A percentile compares a stretch with the other conserved stretches of the same genome.
Evolutionary conservation across 2,797 vertebrate species (phyloP).

Genomic region (Notolabrus celidotus): DNA sequence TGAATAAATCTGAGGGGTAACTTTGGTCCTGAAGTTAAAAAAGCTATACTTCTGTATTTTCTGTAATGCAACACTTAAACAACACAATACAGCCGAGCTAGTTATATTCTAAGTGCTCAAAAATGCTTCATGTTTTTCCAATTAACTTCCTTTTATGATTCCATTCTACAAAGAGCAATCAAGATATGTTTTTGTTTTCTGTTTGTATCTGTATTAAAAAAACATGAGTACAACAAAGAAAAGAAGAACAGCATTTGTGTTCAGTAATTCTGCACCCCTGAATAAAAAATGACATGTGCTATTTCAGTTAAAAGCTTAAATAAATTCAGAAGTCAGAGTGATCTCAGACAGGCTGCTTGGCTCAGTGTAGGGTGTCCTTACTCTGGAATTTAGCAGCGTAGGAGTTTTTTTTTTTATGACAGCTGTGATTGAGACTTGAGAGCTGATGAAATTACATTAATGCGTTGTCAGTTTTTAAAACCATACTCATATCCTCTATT

Average conservation of each 20-base stretch:
- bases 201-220: slow-evolving; percentile 17
- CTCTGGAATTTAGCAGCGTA: slow-evolving; percentile 37
- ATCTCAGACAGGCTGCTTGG: slow-evolving; percentile 51
- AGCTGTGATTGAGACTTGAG: slow-evolving; percentile 58
- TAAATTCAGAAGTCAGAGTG: slow-evolving; percentile 48
- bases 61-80: too few species aligned
- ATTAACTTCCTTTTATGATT: slow-evolving; percentile 3
- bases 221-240: slow-evolving; percentile 22
- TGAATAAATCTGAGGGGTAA: background rate
- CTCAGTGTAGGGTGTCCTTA: slow-evolving; percentile 46
- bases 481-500: slow-evolving; percentile 24
- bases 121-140: background rate
- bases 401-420: slow-evolving; percentile 50
- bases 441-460: slow-evolving; percentile 66
- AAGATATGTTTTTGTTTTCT: slow-evolving; percentile 8
- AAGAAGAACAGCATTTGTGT: slow-evolving; percentile 28
- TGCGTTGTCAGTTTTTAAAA: slow-evolving; percentile 27
- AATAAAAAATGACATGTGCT: slow-evolving; percentile 58
- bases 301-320: slow-evolving; percentile 65
- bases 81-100: background rate
- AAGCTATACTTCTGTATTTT: too few species aligned
- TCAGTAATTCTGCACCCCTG: slow-evolving; percentile 22
- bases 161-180: background rate
- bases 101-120: too few species aligned
- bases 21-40: background rate